A percentile compares a stretch with the other conserved stretches of the same genome.
These are phyloP conservation scores for Danaus melanippus DNA, from an alignment of 1,140 invertebrate genomes.

Conservation along the genomic window DNA sequence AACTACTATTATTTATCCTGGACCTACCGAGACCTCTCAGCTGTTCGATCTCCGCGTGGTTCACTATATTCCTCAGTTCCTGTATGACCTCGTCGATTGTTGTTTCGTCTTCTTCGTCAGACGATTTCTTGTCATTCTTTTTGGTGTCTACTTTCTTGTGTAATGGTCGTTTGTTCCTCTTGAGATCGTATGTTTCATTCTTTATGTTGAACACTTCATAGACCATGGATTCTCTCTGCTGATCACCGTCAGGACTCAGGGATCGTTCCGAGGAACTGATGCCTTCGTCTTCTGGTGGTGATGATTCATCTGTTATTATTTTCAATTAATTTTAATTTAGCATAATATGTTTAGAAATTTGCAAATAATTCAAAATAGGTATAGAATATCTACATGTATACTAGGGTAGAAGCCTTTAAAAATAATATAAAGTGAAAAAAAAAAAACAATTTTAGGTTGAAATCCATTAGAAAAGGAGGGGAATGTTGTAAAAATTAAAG, in stretches of 20 bases:
- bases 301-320: constrained; percentile 73
- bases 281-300: constrained; percentile 87
- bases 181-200: constrained; percentile 73
- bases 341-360: no score
- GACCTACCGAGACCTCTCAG: constrained; percentile 62
- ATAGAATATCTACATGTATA: neutral
- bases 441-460: no score
- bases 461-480: no score
- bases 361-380: constrained; percentile 1
- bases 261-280: constrained; percentile 88
- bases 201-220: constrained; percentile 76
- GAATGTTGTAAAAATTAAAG: no score
- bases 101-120: constrained; percentile 83
- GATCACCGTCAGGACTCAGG: constrained; percentile 77
- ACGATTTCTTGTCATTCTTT: constrained; percentile 63
- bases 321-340: constrained; percentile 4
- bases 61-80: constrained; percentile 87
- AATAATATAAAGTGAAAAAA: no score
- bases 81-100: constrained; percentile 92
- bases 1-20: constrained; percentile 52
- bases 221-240: constrained; percentile 74
- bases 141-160: constrained; percentile 59
- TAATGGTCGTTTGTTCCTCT: constrained; percentile 55
- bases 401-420: no score
- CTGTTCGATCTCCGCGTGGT: constrained; percentile 84